Conservation (phyloP, 2,888 invertebrate genomes). For the Neoaliturus tenellus region DNA sequence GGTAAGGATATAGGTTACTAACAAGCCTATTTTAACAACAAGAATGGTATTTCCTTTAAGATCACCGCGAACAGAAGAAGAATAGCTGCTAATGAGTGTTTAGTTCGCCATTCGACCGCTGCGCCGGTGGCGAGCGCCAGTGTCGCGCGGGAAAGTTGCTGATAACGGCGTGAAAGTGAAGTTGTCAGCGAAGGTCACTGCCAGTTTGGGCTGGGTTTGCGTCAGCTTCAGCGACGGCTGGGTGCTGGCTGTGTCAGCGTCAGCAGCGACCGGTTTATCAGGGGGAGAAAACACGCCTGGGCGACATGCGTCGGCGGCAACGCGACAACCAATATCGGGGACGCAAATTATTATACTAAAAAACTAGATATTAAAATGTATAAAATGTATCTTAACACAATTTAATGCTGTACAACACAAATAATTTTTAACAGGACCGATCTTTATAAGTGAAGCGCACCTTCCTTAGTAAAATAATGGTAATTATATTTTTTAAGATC, state of each 20-base stretch:
- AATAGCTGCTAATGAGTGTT: not conserved
- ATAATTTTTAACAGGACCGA: no score
- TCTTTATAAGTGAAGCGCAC: no score
- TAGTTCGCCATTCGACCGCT: not conserved
- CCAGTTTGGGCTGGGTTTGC: not conserved
- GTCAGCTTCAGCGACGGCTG: not conserved
- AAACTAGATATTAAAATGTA: no score
- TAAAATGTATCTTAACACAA: no score
- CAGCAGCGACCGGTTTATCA: not conserved
- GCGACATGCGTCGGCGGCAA: not conserved
- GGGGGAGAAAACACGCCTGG: not conserved
- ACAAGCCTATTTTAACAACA: no score
- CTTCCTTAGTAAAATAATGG: no score
- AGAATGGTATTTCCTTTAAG: not conserved
- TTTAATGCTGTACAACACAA: no score
- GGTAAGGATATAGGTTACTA: no score
- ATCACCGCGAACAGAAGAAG: not conserved
- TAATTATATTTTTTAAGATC: no score
- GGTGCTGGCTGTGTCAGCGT: not conserved
- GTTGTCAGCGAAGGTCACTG: constrained; percentile 28
- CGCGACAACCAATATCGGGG: no score
- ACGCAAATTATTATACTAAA: no score
- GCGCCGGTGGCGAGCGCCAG: not conserved
- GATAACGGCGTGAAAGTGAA: constrained; percentile 3
- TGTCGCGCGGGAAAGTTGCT: not conserved